phyloP scores from a whole-genome alignment of 1,140 invertebrate species.

The Ruditapes philippinarum region DNA sequence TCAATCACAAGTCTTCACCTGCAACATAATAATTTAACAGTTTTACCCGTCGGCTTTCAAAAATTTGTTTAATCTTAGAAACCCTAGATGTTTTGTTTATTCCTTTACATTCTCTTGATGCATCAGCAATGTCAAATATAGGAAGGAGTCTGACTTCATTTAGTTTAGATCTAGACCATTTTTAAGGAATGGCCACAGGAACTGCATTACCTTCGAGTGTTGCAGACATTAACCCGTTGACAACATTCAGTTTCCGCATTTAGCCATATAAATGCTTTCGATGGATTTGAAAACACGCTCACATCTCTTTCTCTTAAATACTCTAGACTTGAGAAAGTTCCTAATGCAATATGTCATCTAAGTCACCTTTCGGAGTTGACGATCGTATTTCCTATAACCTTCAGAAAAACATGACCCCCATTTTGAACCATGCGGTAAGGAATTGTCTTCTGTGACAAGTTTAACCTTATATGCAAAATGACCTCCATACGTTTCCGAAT shows the following conservation, averaged over 20 bases:
- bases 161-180: background rate
- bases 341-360: background rate
- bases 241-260: background rate
- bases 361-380: background rate
- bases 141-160: background rate
- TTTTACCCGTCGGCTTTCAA: background rate
- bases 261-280: background rate
- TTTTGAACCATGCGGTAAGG: background rate
- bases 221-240: background rate
- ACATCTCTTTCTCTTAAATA: background rate
- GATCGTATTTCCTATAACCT: background rate
- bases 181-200: background rate
- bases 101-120: background rate
- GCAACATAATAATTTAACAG: background rate
- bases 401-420: background rate
- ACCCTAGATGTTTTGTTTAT: background rate
- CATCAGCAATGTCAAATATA: background rate
- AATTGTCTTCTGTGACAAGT: background rate
- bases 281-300: slow-evolving; percentile 3
- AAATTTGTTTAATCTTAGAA: background rate
- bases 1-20: background rate
- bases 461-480: background rate
- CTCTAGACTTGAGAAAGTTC: background rate
- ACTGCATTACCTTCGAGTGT: background rate
- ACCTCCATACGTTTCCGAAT: background rate